Evolutionary conservation across 2,888 invertebrate species (phyloP).

Genomic region (Gymnocheta viridis): DNA sequence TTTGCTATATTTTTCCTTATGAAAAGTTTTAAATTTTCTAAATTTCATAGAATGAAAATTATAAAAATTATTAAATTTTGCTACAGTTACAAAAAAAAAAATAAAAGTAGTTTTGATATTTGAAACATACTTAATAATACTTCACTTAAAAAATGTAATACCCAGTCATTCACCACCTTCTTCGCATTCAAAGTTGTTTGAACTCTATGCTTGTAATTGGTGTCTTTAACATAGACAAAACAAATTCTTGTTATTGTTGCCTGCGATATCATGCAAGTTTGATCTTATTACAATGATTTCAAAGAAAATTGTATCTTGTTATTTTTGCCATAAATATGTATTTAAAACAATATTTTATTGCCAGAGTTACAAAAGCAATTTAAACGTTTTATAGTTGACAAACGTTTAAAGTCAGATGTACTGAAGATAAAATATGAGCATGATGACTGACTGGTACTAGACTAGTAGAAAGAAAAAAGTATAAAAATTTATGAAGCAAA

Average conservation of each 20-base stretch:
- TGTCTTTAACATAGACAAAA: conserved; percentile 18
- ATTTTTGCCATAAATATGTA: conserved; percentile 29
- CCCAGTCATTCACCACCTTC: conserved; percentile 38
- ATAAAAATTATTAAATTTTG: not conserved
- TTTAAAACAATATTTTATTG: conserved; percentile 51
- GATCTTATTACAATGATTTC: conserved; percentile 65
- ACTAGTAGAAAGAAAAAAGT: not conserved
- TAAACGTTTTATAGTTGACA: conserved; percentile 45
- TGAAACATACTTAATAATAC: not conserved
- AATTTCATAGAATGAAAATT: no score
- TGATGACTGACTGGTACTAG: conserved; percentile 36
- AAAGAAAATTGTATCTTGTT: conserved; percentile 42
- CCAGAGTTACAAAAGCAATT: conserved; percentile 59
- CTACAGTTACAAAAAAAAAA: not conserved
- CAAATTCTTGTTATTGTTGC: not conserved
- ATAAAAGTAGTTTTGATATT: not conserved
- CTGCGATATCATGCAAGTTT: conserved; percentile 63
- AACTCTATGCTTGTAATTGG: conserved; percentile 15
- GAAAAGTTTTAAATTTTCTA: no score
- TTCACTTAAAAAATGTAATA: not conserved
- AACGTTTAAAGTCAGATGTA: conserved; percentile 21
- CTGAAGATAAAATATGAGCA: conserved; percentile 22
- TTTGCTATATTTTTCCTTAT: no score
- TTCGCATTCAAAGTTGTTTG: not conserved
- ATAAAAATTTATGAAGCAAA: not conserved